Base-by-base conservation (phyloP, 2,797 vertebrate species). In the Loris lydekkerianus region DNA sequence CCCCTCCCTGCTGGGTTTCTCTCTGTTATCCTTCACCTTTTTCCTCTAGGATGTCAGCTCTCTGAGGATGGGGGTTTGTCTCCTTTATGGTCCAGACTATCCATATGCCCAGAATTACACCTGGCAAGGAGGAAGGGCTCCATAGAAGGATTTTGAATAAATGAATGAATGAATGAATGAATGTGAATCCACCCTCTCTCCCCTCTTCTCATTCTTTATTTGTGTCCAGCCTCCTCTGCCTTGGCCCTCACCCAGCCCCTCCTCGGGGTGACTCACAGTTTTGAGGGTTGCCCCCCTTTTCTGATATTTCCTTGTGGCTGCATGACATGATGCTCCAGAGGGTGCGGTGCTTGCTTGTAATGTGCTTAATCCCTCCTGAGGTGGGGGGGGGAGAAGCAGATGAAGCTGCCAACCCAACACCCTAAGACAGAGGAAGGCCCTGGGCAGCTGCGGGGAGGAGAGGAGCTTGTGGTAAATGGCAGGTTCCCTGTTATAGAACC, bases 271-370 rank as follows among this genome's bases (percentile, higher is more conserved):
- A 11, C 23, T 76, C 53, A 29, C 5, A 17, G 13, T 40, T 56
- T 31, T 17, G 37, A 27, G 29, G 27, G 15, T 17, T 60, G 43
- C 77, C 77, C 49, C 17, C 53, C n/a, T 29, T 34, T 85, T 95
- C 65, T 21, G 9, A 29, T 5, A 2, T 67, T 2, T 76, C 18
- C 31, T 70, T n/a, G 25, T 49, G 11, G 5, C 56, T 20, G 20
- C 43, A 14, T 21, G 61, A 29, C 10, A 21, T 17, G 46, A 88
- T 1, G 40, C n/a, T 11, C 43, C 46, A 61, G 34, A 43, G 53
- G 53, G 53, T 11, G 0, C 49, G 29, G 70, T 37, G 25, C 18
- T 84, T 90, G 29, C 96, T 97, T 96, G 94, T 93, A 89, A 76
- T 29, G 58, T 13, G 10, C 58, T 78, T 34, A 93, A 34, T 43